Base-by-base conservation (phyloP, 2,888 invertebrate species). In the Philaethria dido region DNA sequence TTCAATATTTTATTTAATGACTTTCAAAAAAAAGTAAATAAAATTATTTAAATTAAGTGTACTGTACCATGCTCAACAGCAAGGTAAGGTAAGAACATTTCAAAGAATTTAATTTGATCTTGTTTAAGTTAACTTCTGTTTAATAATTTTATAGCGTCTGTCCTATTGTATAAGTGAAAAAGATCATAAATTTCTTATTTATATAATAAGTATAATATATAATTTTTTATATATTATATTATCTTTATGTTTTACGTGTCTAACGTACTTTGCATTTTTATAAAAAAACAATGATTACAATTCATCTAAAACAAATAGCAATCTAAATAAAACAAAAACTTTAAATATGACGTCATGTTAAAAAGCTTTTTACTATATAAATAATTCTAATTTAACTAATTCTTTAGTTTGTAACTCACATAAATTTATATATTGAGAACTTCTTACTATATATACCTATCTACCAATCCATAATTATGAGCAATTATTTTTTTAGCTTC, bases 401-500 rank as follows among this genome's bases (percentile, higher is more conserved):
- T 39, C 1, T 0, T 25, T 8, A n/a, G 25, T 8, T 22, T 8
- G 25, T 50, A 25, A 50, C 9, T n/a, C 14, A n/a, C 3, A n/a
- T 8, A n/a, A 50, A 50, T 50, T 0, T 50, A 11, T 50, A 50
- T n/a, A 50, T 52, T 52, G 29, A 52, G 29, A 29, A 52, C 16
- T 16, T 52, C 11, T 16, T 52, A 29, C 29, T 52, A 52, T 88
- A 87, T 82, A 81, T 81, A 83, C 85, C 82, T 85, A 52, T 88
- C 85, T 81, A 83, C 85, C 82, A 86, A 52, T 88, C 85, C 86
- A 86, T 90, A 89, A 89, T 88, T 87, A 88, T 82, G 74, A 84
- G 86, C 85, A 87, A 87, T 89, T 87, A 88, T 80, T 88, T 88
- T 88, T 88, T 89, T 84, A 85, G 80, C 79, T 83, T 78, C 80